phyloP scores from a whole-genome alignment of 2,113 vertebrate genomes.

The Excalfactoria chinensis region DNA sequence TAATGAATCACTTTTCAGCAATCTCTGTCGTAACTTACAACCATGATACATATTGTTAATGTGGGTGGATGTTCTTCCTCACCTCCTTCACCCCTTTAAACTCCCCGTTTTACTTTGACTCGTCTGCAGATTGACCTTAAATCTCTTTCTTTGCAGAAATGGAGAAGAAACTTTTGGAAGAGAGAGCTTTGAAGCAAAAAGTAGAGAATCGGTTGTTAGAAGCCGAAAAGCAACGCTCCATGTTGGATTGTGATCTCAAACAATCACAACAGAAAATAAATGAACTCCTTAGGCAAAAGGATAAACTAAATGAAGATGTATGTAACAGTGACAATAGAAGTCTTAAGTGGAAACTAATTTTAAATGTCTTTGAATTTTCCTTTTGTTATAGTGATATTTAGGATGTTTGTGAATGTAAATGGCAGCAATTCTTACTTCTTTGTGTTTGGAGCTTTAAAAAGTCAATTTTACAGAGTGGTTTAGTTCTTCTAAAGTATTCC shows the following conservation, averaged over 20 bases:
- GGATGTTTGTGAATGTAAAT: neutral
- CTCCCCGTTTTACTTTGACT: neutral
- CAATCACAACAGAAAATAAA: constrained; percentile 95
- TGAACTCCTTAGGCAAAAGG: constrained; percentile 91
- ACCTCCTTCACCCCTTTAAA: neutral
- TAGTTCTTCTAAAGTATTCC: constrained; percentile 23
- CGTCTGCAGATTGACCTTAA: neutral
- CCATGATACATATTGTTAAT: neutral
- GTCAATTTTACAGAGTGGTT: neutral
- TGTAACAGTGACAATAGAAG: constrained; percentile 10
- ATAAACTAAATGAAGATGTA: constrained; percentile 92
- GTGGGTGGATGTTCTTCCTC: neutral
- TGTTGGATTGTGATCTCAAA: constrained; percentile 97
- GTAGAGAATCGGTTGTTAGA: constrained; percentile 94
- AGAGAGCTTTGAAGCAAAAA: constrained; percentile 89
- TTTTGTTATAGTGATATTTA: neutral
- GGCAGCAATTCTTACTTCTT: neutral
- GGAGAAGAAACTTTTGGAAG: constrained; percentile 95
- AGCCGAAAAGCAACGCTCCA: constrained; percentile 93
- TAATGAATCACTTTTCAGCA: neutral
- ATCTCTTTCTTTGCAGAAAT: constrained; percentile 81
- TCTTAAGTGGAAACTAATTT: neutral
- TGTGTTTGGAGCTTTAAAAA: neutral
- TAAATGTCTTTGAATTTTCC: neutral
- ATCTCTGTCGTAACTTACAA: neutral